Conservation (phyloP, 2,888 invertebrate species). For the Spialia ferax region DNA sequence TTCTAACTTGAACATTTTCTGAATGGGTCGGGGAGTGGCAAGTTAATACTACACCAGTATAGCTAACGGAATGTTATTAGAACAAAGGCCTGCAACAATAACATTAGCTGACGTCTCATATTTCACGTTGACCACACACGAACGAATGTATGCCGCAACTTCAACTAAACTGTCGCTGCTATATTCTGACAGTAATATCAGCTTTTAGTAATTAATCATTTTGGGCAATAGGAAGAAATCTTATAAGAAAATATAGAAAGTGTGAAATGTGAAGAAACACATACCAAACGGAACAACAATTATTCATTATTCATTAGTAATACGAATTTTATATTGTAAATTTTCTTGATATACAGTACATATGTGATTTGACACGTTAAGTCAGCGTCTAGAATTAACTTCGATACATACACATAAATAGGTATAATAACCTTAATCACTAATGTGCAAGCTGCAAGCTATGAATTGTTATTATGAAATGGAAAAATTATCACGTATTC, state of each 20-base stretch:
- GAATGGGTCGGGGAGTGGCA: constrained; percentile 1
- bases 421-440: neutral
- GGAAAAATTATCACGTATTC: constrained; percentile 7
- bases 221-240: neutral
- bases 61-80: constrained; percentile 40
- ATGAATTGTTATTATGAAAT: neutral
- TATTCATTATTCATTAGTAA: too few species aligned
- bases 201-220: neutral
- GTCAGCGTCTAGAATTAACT: neutral
- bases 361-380: neutral
- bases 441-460: neutral
- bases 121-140: constrained; percentile 42
- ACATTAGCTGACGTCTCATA: constrained; percentile 39
- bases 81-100: constrained; percentile 39
- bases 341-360: neutral
- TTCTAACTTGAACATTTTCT: neutral
- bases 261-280: too few species aligned
- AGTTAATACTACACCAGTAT: constrained; percentile 17
- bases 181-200: constrained; percentile 20
- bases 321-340: too few species aligned
- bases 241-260: neutral
- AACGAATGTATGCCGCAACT: constrained; percentile 34
- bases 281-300: too few species aligned
- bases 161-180: constrained; percentile 12
- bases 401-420: too few species aligned